phyloP scores from a whole-genome alignment of 2,888 invertebrate species.

The Amphipyra berbera region DNA sequence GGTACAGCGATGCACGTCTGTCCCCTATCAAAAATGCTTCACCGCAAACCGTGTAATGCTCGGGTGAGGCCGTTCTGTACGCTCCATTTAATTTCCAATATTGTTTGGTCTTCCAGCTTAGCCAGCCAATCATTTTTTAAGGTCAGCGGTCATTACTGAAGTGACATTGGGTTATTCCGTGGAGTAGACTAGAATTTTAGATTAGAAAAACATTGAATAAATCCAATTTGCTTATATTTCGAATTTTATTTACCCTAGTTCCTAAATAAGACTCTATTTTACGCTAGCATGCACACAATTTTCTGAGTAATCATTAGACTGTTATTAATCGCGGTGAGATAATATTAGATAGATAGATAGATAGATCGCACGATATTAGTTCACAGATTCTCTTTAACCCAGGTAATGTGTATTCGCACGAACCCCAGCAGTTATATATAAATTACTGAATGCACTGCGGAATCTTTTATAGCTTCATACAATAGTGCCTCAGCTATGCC shows the following conservation, averaged over 20 bases:
- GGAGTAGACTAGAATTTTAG: not conserved
- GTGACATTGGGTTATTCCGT: constrained; percentile 12
- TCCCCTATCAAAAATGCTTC: constrained; percentile 69
- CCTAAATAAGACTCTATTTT: too few relatives aligned
- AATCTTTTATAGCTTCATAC: constrained; percentile 48
- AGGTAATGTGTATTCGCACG: constrained; percentile 3
- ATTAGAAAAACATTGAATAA: not conserved
- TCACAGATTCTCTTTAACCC: constrained; percentile 2
- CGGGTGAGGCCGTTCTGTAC: constrained; percentile 70
- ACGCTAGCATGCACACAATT: too few relatives aligned
- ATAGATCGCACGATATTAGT: not conserved
- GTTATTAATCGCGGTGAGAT: not conserved
- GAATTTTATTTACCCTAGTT: not conserved
- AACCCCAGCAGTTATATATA: constrained; percentile 15
- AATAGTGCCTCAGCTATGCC: constrained; percentile 32
- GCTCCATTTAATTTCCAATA: constrained; percentile 73
- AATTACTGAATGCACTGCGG: constrained; percentile 25
- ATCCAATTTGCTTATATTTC: not conserved
- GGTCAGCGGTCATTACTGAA: constrained; percentile 38
- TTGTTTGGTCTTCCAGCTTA: constrained; percentile 52
- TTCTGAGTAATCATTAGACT: not conserved
- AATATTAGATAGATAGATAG: too few relatives aligned
- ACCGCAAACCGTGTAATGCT: constrained; percentile 78
- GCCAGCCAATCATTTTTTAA: constrained; percentile 44
- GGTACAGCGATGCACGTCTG: constrained; percentile 77